phyloP scores from a whole-genome alignment of 2,113 vertebrate species.

The Thalassoma bifasciatum region DNA sequence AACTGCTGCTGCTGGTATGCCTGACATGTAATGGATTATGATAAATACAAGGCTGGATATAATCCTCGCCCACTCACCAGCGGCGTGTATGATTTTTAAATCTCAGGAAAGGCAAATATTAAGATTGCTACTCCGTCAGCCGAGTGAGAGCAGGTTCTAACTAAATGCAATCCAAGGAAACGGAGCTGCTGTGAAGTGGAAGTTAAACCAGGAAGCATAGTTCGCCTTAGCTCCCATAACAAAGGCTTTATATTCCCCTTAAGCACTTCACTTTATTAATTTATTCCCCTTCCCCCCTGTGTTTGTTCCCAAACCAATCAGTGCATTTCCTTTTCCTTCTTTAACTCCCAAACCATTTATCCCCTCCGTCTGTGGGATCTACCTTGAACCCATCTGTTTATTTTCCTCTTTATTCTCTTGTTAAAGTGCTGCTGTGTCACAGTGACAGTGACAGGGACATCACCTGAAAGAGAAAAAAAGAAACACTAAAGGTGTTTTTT shows the following conservation, averaged over 20 bases:
- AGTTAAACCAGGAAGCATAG: constrained; percentile 36
- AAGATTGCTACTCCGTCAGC: constrained; percentile 41
- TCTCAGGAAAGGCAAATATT: constrained; percentile 52
- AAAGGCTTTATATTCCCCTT: constrained; percentile 26
- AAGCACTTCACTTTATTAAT: constrained; percentile 13
- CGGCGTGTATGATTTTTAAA: constrained; percentile 44
- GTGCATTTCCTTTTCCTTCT: constrained; percentile 19
- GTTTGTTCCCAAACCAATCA: constrained; percentile 27
- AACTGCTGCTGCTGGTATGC: constrained; percentile 27
- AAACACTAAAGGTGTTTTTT: background rate
- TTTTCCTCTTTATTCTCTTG: constrained; percentile 9
- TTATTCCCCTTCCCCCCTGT: constrained; percentile 16
- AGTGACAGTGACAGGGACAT: background rate
- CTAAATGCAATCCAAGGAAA: constrained; percentile 36
- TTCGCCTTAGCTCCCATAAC: constrained; percentile 2
- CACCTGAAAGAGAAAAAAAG: background rate
- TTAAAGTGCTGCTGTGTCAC: background rate
- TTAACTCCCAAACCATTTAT: constrained; percentile 24
- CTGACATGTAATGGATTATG: constrained; percentile 58
- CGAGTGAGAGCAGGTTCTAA: constrained; percentile 20
- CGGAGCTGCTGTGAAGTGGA: constrained; percentile 30
- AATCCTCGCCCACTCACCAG: constrained; percentile 55
- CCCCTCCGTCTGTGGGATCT: background rate
- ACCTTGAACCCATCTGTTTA: constrained; percentile 10
- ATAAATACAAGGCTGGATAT: constrained; percentile 44